Evolutionary conservation across 2,888 invertebrate species (phyloP).

Genomic region (Erebia ligea): DNA sequence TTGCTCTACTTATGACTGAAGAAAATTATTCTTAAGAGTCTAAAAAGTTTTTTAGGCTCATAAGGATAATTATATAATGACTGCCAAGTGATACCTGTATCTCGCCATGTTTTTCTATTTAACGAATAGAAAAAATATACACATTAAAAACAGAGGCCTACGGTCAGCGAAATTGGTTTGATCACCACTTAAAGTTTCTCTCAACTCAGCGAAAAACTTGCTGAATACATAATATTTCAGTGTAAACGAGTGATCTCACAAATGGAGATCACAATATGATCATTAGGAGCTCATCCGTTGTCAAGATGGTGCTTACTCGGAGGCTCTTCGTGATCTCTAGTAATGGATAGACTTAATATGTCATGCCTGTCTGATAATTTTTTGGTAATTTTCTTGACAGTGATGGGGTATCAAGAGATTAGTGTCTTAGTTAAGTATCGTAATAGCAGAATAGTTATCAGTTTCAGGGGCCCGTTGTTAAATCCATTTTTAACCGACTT

Average conservation of each 20-base stretch:
- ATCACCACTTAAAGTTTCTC: no score
- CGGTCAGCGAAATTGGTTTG: no score
- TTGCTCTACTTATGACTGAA: no score
- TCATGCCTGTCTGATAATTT: conserved; percentile 13
- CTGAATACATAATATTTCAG: background rate
- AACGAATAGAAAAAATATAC: no score
- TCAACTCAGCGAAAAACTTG: background rate
- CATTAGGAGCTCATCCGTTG: conserved; percentile 5
- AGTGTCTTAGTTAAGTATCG: background rate
- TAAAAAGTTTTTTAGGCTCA: no score
- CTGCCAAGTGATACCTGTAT: no score
- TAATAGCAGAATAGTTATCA: background rate
- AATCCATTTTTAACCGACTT: no score
- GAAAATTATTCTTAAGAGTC: no score
- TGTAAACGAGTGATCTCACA: background rate
- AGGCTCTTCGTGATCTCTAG: conserved; percentile 15
- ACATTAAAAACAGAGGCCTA: no score
- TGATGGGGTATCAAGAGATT: conserved; percentile 10
- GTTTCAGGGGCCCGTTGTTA: no score
- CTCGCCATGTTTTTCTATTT: no score
- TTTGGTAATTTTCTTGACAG: conserved; percentile 12
- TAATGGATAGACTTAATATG: conserved; percentile 23
- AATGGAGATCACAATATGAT: conserved; percentile 12
- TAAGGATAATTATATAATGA: no score
- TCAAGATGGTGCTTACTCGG: conserved; percentile 12